Conservation (phyloP, 1,140 invertebrate species). For the Brachionus angularis region DNA sequence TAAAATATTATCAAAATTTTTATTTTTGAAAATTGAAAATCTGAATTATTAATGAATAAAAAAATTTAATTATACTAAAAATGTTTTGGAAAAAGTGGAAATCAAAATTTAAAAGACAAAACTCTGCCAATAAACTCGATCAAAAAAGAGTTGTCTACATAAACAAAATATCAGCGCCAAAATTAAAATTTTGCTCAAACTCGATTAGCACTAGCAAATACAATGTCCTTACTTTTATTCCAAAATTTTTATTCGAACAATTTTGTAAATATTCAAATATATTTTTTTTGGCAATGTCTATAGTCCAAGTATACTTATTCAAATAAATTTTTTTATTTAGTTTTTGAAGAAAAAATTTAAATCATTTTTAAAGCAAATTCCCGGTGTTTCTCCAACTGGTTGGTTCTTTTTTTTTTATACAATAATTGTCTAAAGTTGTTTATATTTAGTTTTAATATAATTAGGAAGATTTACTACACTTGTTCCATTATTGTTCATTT, state of each 20-base stretch:
- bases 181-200: constrained; percentile 10
- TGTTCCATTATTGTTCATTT: constrained; percentile 86
- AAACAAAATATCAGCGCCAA: not conserved
- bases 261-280: constrained; percentile 92
- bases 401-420: too few relatives aligned
- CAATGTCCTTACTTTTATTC: constrained; percentile 73
- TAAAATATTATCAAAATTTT: too few relatives aligned
- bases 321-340: not conserved
- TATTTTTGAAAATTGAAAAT: too few relatives aligned
- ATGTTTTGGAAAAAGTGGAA: too few relatives aligned
- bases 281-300: constrained; percentile 68
- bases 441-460: too few relatives aligned
- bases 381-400: constrained; percentile 93
- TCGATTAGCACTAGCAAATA: constrained; percentile 75
- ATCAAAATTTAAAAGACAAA: too few relatives aligned
- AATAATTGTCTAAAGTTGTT: too few relatives aligned
- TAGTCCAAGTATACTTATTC: constrained; percentile 2
- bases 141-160: not conserved
- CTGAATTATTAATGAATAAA: too few relatives aligned
- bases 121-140: not conserved
- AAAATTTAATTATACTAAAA: too few relatives aligned
- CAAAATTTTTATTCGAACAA: constrained; percentile 91
- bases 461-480: constrained; percentile 79
- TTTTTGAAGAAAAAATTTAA: constrained; percentile 72
- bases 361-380: constrained; percentile 89